Evolutionary conservation across 2,888 invertebrate genomes (phyloP), one percentile per base, ranked within the genome.

Genomic region (Rapana venosa): DNA sequence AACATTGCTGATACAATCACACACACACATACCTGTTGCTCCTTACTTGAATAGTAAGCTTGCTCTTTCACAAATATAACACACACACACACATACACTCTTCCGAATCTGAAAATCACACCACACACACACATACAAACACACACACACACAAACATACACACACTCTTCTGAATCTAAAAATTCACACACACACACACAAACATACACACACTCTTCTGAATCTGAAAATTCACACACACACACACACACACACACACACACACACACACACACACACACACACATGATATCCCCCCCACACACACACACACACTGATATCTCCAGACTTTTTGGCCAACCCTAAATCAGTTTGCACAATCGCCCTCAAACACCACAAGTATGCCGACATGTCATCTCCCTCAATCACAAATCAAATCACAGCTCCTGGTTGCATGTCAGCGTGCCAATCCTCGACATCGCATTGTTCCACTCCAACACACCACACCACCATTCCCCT

Each of bases 241-340:
- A 74, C 74, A n/a, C 74, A 74, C 74, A n/a, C 26, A 26, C n/a
- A 2, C 81, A 35, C 36, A 22, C 81, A 35, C 20, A 81, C 81
- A 81, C 36, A 81, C 36, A 81, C 81, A 66, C 66, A 66, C 66
- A 66, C 66, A 66, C 66, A 66, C 66, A 66, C 66, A 66, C 26
- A 66, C 66, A 11, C 66, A 66, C n/a, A n/a, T n/a, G 22, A 66
- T 26, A 11, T 26, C 17, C 13, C 17, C 17, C 13, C 17, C 6
- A 66, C 66, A 66, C 13, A 66, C 4, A 66, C 74, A 74, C n/a
- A 74, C 22, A 79, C 35, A 79, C 35, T n/a, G n/a, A n/a, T n/a
- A n/a, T n/a, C n/a, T n/a, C 47, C 4, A 47, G 47, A 47, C 47
- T 47, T 47, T 47, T 47, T 47, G 47, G 47, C 47, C 8, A 8